Evolutionary conservation across 2,113 vertebrate genomes (phyloP), one percentile per base, ranked within the genome.

Genomic region (Synchiropus splendidus): DNA sequence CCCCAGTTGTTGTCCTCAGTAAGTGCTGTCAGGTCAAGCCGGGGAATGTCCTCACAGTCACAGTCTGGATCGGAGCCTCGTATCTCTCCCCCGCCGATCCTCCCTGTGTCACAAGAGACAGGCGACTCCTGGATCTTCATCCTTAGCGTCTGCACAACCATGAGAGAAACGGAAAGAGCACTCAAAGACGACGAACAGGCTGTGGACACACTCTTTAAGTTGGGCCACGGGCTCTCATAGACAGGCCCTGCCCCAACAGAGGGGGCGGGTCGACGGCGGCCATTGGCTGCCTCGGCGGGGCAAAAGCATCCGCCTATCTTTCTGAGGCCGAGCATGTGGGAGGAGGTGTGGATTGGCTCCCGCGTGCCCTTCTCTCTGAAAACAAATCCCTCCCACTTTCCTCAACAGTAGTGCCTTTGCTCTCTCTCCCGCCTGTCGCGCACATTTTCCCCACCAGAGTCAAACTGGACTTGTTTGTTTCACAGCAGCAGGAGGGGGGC

Each of bases 71-170:
- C 83, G 0, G 70, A 60, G 37, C 43, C 52, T 14, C 61, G 68
- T 27, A 57, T 65, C 30, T 75, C 75, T 5, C 58, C 66, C 45
- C 58, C 79, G 58, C 83, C 79, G 39, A 84, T 63, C 61, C 86
- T 89, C 46, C 70, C 72, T 63, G 67, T 56, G 67, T 92, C 91
- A 54, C 87, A 83, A 45, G 77, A 38, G 53, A 77, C 78, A 36
- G 87, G 76, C 58, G 82, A 86, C 71, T 98, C 95, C 83, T 92
- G 92, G 70, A 98, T 98, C 88, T 97, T 97, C 95, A 98, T 97
- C 51, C 61, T 68, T 42, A 86, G 64, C 63, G 75, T 84, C 92
- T 92, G 87, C 63, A 90, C 69, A 39, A 69, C 83, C 79, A 80
- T 69, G 58, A 75, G 76, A 64, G 62, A 61, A 17, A 11, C 12